phyloP scores from a whole-genome alignment of 2,113 vertebrate species.

The Craseonycteris thonglongyai region DNA sequence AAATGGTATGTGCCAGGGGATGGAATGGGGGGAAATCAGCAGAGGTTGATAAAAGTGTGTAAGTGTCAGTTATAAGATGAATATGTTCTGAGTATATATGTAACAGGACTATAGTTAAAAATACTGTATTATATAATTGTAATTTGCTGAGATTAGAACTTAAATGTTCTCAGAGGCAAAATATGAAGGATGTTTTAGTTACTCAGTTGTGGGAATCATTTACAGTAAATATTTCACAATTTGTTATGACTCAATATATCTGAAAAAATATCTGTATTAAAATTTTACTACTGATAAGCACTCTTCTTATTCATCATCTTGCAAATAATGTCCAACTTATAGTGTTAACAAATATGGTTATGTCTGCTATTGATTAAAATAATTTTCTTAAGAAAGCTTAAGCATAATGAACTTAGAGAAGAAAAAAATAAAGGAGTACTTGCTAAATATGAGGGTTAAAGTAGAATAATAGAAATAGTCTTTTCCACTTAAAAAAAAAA shows the following conservation, averaged over 20 bases:
- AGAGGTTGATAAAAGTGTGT: background rate
- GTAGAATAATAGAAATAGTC: background rate
- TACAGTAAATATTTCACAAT: background rate
- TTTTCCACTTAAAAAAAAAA: background rate
- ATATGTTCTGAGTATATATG: background rate
- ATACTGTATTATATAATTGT: background rate
- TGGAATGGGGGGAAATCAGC: background rate
- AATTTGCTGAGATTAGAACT: background rate
- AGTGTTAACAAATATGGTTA: background rate
- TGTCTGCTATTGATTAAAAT: background rate
- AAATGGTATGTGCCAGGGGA: background rate
- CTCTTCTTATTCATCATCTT: background rate
- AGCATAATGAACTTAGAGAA: background rate
- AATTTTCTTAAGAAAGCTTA: background rate
- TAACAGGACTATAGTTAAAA: background rate
- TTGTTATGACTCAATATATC: background rate
- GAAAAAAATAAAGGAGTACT: background rate
- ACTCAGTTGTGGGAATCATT: background rate
- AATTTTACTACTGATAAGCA: background rate
- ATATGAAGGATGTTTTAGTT: background rate
- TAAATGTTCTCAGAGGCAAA: background rate
- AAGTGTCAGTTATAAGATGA: background rate
- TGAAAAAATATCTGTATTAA: background rate
- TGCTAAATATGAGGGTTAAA: background rate
- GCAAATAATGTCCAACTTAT: background rate